phyloP scores from a whole-genome alignment of 2,797 vertebrate genomes.

The Jordanella pulchra region DNA sequence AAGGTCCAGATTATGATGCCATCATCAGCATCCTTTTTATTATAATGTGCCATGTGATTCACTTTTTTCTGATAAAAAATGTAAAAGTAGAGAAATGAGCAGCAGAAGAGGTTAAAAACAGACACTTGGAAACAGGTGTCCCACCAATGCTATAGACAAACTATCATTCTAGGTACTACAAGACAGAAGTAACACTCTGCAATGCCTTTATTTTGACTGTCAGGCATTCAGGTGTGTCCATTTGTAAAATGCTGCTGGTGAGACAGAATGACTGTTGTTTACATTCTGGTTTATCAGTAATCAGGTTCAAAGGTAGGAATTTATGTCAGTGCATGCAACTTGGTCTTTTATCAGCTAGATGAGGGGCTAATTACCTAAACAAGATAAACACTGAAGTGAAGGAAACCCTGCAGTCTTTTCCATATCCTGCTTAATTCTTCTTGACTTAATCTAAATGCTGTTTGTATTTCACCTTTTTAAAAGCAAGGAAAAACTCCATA shows the following conservation, averaged over 20 bases:
- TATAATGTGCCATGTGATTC: too few relatives aligned
- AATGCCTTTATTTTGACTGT: constrained; percentile 70
- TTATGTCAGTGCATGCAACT: constrained; percentile 30
- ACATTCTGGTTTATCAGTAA: constrained; percentile 65
- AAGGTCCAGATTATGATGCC: too few relatives aligned
- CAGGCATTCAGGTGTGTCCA: constrained; percentile 60
- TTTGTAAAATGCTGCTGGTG: constrained; percentile 44
- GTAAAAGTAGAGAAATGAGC: not conserved
- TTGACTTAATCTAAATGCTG: constrained; percentile 55
- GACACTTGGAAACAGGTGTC: not conserved
- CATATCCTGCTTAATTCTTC: constrained; percentile 13
- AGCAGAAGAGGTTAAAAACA: not conserved
- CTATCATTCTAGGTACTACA: constrained; percentile 11
- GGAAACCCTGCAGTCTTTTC: constrained; percentile 1
- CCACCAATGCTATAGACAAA: not conserved
- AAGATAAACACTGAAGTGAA: constrained; percentile 5
- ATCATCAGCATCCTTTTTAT: too few relatives aligned
- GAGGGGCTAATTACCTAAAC: constrained; percentile 32
- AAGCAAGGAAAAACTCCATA: constrained; percentile 32
- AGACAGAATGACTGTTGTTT: constrained; percentile 68
- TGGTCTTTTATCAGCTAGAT: constrained; percentile 27
- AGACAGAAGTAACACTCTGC: constrained; percentile 9
- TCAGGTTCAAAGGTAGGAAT: constrained; percentile 73
- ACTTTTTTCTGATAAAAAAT: not conserved
- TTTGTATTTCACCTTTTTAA: constrained; percentile 47